These are phyloP conservation scores for Drosophila anomelani DNA, from an alignment of 2,888 invertebrate genomes.

Conservation along the genomic window DNA sequence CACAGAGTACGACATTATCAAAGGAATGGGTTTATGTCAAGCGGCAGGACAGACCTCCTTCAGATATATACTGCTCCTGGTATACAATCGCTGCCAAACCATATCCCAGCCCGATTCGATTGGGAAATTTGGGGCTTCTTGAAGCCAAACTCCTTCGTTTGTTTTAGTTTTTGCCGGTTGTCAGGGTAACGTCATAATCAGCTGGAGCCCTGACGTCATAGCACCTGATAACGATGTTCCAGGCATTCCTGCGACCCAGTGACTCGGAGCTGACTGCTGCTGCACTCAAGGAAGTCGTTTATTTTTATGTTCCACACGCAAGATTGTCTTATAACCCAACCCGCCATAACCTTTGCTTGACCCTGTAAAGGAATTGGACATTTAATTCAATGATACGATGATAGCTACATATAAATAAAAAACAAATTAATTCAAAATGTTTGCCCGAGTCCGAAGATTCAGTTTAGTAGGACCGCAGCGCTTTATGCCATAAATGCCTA, in stretches of 20 bases:
- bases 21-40: neutral
- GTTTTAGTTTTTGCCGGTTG: slow-evolving; percentile 18
- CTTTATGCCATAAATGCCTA: neutral
- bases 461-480: neutral
- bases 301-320: too few species aligned
- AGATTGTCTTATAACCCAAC: too few species aligned
- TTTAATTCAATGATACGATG: too few species aligned
- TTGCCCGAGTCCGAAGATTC: too few species aligned
- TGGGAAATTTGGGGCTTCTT: neutral
- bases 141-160: neutral
- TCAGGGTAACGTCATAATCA: slow-evolving; percentile 19
- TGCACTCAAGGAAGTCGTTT: slow-evolving; percentile 1
- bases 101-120: too few species aligned
- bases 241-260: neutral
- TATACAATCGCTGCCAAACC: too few species aligned
- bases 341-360: too few species aligned
- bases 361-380: too few species aligned
- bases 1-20: slow-evolving; percentile 45
- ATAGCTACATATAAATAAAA: neutral
- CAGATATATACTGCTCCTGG: neutral
- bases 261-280: neutral
- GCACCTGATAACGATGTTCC: too few species aligned
- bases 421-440: neutral
- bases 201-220: neutral
- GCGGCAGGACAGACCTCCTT: neutral